A percentile compares a stretch with the other conserved stretches of the same genome.
Conservation (phyloP, 2,797 vertebrate genomes). For the Fringilla coelebs region DNA sequence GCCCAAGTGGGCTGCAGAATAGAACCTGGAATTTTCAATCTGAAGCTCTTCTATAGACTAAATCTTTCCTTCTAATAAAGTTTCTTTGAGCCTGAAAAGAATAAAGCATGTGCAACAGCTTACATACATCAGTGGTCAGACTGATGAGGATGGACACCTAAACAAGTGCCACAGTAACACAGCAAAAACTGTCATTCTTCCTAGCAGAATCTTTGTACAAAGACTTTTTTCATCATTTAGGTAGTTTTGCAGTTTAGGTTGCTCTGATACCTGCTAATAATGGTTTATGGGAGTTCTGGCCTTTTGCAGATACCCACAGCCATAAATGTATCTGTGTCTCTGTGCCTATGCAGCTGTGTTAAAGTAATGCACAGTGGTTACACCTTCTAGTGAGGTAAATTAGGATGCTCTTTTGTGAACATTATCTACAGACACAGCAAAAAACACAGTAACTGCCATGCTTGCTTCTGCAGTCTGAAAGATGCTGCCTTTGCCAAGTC, state of each 20-base stretch:
- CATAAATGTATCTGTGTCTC: background rate
- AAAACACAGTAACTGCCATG: background rate
- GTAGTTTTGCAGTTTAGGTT: background rate
- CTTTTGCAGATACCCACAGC: background rate
- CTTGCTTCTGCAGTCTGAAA: background rate
- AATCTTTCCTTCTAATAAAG: background rate
- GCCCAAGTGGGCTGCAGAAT: background rate
- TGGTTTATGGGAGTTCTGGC: background rate
- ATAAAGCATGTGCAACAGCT: background rate
- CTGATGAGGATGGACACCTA: background rate
- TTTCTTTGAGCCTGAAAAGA: background rate
- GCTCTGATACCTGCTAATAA: background rate
- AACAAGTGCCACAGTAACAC: background rate
- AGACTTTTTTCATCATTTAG: background rate
- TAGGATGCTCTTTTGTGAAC: background rate
- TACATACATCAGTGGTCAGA: background rate
- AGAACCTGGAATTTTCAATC: background rate
- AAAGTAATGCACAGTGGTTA: background rate
- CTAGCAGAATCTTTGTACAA: background rate
- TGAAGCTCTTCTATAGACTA: background rate
- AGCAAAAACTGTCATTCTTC: background rate
- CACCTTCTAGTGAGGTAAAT: background rate
- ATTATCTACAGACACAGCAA: background rate
- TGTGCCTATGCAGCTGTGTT: background rate
- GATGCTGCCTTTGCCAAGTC: background rate